Evolutionary conservation across 1,140 invertebrate genomes (phyloP), one percentile per base, ranked within the genome.

Genomic region (Tenebrio molitor): DNA sequence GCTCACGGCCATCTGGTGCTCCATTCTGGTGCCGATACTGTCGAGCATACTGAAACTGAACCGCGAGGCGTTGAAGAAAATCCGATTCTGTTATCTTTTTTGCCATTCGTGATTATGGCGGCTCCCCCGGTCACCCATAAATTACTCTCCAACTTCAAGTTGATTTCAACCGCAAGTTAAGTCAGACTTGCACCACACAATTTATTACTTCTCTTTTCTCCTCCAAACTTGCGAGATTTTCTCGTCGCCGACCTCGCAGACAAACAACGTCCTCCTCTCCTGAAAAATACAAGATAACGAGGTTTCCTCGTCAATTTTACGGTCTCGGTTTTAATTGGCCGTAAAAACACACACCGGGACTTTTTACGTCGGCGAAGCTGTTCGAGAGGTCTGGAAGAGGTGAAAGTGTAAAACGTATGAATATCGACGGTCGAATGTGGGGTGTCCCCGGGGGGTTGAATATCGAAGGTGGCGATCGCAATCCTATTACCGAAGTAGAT

Each of bases 61-160:
- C 75, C 34, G 73, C 74, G 72, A 75, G 66, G 73, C 77, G 72
- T 74, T 69, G 74, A 78, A 79, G 78, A 77, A 81, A 81, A 81
- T 80, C 80, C 74, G 80, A 80, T 81, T 81, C 71, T 78, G 80
- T 81, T 81, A 81, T 81, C 80, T 81, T 81, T 81, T 81, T 81
- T 81, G 73, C 80, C 80, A 81, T 81, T 81, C 80, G 74, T 75
- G 77, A 79, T 81, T 81, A 81, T 80, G 76, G 75, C 75, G 73
- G 46, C 73, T 69, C 72, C 66, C 75, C 62, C 72, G 74, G 73
- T 73, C 77, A 71, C 33, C 68, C 72, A 81, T 81, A 81, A 81
- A 81, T 81, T 80, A 79, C 66, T 71, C 66, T 17, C 50, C 53
- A 74, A 78, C 74, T 76, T 75, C 69, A 70, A 69, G 69, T 73